Conservation (phyloP, 2,888 invertebrate species). For the Oasisia sp. region DNA sequence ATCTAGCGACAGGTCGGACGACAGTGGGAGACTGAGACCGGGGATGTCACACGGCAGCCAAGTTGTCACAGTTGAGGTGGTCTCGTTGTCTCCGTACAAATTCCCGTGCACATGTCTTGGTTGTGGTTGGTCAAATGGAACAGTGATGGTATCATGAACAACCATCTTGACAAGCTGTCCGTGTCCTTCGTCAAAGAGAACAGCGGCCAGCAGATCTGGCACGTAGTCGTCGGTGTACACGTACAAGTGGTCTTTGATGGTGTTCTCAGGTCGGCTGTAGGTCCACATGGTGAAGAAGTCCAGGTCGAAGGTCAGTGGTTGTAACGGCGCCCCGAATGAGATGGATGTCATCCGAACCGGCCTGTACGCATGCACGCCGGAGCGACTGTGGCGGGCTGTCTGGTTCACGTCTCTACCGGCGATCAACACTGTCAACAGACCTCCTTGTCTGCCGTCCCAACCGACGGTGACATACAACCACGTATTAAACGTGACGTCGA, state of each 20-base stretch:
- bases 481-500: background rate
- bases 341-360: background rate
- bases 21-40: background rate
- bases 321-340: background rate
- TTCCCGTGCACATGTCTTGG: background rate
- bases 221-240: background rate
- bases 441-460: background rate
- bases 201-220: conserved; percentile 7
- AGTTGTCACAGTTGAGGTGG: background rate
- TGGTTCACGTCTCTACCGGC: background rate
- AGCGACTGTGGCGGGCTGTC: background rate
- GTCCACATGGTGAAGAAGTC: conserved; percentile 17
- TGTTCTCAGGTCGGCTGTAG: conserved; percentile 6
- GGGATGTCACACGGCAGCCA: conserved; percentile 1
- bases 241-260: background rate
- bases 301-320: background rate
- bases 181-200: background rate
- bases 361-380: background rate
- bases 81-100: background rate
- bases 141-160: background rate
- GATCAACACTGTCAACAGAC: background rate
- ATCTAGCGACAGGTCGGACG: background rate
- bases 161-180: background rate
- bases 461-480: background rate
- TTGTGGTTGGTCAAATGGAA: conserved; percentile 6